Base-by-base conservation (phyloP, 1,140 invertebrate species). In the Magallana angulata region DNA sequence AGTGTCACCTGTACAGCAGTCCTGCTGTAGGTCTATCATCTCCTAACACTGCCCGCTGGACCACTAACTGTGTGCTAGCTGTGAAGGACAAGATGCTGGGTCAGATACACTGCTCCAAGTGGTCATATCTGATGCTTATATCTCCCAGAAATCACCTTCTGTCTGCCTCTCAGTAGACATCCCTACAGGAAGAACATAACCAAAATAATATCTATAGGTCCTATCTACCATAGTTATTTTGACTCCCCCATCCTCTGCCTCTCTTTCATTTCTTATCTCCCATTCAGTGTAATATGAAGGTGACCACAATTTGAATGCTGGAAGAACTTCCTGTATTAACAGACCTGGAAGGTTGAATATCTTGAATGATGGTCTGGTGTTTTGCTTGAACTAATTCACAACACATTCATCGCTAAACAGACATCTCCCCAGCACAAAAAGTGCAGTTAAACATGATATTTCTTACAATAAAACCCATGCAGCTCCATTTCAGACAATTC, bases 21-120 rank as follows among this genome's bases (percentile, higher is more conserved):
- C 36, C 36, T 48, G 36, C 2, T 48, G 36, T 48, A 48, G 36
- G 36, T 48, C 36, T 48, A 48, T 48, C 36, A 48, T 48, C 36
- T 48, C 36, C 1, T 48, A 24, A 48, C 36, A 48, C 36, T 48
- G 36, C 24, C 36, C 24, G 6, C 68, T 9, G 68, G 24, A 30
- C 24, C 12, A 76, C 68, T 76, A 30, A 24, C 18, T 24, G 24
- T 18, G 24, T 12, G 11, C 18, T 76, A 12, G 68, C 68, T 76
- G 68, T 76, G 68, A 76, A 12, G 36, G 68, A 76, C 24, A 30
- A 76, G 68, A 76, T 76, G 68, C 68, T 76, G 30, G 68, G 68
- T 76, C 68, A 76, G 68, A 76, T 76, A 36, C 68, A 76, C 36
- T 5, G 36, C 36, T 48, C 36, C 36, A 48, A 48, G 36, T 48